Evolutionary conservation across 2,113 vertebrate genomes (phyloP).

Genomic region (Lethenteron reissneri): DNA sequence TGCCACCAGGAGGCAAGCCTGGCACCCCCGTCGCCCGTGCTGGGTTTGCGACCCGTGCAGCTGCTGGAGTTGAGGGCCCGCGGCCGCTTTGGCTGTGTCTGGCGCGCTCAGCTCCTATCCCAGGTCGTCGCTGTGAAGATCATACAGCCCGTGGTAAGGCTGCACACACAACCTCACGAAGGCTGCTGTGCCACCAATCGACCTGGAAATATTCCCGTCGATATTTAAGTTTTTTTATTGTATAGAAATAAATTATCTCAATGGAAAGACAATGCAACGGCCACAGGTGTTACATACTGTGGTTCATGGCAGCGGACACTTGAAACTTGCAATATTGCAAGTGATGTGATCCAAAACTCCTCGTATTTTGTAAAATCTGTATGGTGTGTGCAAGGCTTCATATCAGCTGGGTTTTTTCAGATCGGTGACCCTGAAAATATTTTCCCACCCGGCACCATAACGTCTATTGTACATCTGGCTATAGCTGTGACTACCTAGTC

Average conservation of each 20-base stretch:
- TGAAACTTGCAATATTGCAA: too few species aligned
- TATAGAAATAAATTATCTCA: not conserved
- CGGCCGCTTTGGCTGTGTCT: slow-evolving; percentile 86
- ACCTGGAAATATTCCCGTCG: not conserved
- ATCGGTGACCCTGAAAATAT: too few species aligned
- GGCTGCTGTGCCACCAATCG: not conserved
- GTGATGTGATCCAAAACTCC: too few species aligned
- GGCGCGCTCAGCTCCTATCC: slow-evolving; percentile 83
- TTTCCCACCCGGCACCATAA: too few species aligned
- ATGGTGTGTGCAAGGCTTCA: too few species aligned
- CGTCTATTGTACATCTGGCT: too few species aligned
- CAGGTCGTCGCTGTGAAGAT: slow-evolving; percentile 89
- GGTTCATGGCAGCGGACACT: not conserved
- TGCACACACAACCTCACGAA: too few species aligned
- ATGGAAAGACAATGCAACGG: not conserved
- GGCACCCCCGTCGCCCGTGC: slow-evolving; percentile 55
- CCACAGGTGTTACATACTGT: not conserved
- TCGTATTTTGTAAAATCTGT: too few species aligned
- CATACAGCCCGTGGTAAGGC: slow-evolving; percentile 74
- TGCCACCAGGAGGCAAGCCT: slow-evolving; percentile 53
- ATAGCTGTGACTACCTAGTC: too few species aligned
- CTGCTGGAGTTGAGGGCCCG: slow-evolving; percentile 82
- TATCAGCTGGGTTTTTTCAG: too few species aligned
- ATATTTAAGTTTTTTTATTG: slow-evolving; percentile 6
- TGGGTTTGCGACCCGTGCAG: slow-evolving; percentile 80